A percentile compares a stretch with the other conserved stretches of the same genome.
Conservation (phyloP, 2,888 invertebrate species). For the Argyra leucocephala region DNA sequence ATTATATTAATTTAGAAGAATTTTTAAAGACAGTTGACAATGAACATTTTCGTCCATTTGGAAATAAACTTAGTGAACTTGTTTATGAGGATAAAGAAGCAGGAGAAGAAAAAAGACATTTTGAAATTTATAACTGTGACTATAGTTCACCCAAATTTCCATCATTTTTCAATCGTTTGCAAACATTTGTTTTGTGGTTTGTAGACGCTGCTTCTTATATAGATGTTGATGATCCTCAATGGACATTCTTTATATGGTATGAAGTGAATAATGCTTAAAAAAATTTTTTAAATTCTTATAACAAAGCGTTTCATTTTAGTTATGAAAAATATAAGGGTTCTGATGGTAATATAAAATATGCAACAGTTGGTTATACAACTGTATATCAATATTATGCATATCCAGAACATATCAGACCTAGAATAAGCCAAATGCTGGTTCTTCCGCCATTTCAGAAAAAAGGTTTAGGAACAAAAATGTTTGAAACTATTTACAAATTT, state of each 20-base stretch:
- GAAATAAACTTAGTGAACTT: conserved; percentile 40
- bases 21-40: conserved; percentile 62
- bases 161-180: conserved; percentile 71
- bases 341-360: conserved; percentile 53
- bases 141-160: conserved; percentile 62
- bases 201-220: conserved; percentile 94
- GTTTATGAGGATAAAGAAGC: not conserved
- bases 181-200: conserved; percentile 88
- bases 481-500: conserved; percentile 50
- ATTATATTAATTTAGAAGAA: conserved; percentile 58
- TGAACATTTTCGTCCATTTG: conserved; percentile 65
- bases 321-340: conserved; percentile 59
- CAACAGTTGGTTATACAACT: conserved; percentile 79
- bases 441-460: conserved; percentile 83
- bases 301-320: conserved; percentile 41
- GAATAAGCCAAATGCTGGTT: conserved; percentile 86
- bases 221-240: conserved; percentile 82
- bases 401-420: conserved; percentile 73
- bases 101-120: conserved; percentile 45
- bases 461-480: conserved; percentile 73
- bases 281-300: not conserved
- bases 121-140: conserved; percentile 74
- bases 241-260: conserved; percentile 79
- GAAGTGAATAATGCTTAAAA: conserved; percentile 29
- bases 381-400: conserved; percentile 93